Conservation (phyloP, 2,797 vertebrate species). For the Remorina albescens region DNA sequence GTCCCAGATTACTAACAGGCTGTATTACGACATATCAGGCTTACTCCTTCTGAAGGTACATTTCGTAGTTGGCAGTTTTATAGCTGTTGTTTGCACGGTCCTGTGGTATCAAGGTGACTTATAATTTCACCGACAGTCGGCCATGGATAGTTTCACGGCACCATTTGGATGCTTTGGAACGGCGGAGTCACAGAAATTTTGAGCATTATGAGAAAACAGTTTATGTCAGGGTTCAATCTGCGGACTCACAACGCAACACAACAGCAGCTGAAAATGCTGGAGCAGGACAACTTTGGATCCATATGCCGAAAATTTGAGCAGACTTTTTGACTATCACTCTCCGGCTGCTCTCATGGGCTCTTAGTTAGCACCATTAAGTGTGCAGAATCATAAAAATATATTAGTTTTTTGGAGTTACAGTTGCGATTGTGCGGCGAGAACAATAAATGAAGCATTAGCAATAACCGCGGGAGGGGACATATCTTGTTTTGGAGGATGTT, state of each 20-base stretch:
- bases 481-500: slow-evolving; percentile 54
- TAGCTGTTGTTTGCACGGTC: slow-evolving; percentile 28
- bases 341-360: slow-evolving; percentile 50
- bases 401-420: slow-evolving; percentile 56
- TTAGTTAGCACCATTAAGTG: slow-evolving; percentile 50
- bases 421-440: slow-evolving; percentile 39
- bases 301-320: slow-evolving; percentile 12
- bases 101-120: slow-evolving; percentile 42
- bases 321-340: slow-evolving; percentile 24
- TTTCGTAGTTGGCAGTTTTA: slow-evolving; percentile 39
- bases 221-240: slow-evolving; percentile 45
- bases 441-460: slow-evolving; percentile 63
- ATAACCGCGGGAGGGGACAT: slow-evolving; percentile 47
- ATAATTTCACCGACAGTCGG: slow-evolving; percentile 36
- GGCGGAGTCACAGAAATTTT: slow-evolving; percentile 20
- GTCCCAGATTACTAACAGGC: slow-evolving; percentile 21
- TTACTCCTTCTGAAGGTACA: slow-evolving; percentile 26
- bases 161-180: slow-evolving; percentile 18
- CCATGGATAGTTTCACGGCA: slow-evolving; percentile 44
- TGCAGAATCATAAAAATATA: slow-evolving; percentile 61
- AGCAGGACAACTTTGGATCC: slow-evolving; percentile 26
- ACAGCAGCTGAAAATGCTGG: slow-evolving; percentile 13
- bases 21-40: slow-evolving; percentile 16
- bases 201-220: slow-evolving; percentile 39
- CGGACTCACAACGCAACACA: background rate